These are phyloP conservation scores for Panzeria rudis DNA, from an alignment of 2,888 invertebrate species.

Conservation along the genomic window DNA sequence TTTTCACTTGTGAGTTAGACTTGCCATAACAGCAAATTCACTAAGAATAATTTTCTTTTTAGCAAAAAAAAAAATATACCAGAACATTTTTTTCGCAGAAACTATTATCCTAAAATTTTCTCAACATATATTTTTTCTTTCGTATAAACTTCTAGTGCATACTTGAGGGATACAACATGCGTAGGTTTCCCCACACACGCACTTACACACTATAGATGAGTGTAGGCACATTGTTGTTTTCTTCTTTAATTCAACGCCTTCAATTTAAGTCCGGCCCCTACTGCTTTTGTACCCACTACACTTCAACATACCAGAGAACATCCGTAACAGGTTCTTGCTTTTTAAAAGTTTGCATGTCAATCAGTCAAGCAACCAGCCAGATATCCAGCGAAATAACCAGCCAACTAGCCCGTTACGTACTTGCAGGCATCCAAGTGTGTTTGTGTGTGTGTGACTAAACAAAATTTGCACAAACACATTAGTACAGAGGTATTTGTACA, in stretches of 20 bases:
- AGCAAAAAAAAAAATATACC: neutral
- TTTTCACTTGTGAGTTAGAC: neutral
- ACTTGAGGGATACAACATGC: slow-evolving; percentile 57
- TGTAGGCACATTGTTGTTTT: slow-evolving; percentile 42
- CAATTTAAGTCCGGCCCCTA: slow-evolving; percentile 71
- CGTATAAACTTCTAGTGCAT: neutral
- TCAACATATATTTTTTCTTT: slow-evolving; percentile 9
- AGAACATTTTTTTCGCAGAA: neutral
- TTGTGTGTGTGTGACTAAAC: slow-evolving; percentile 12
- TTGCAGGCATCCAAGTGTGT: neutral
- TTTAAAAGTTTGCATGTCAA: slow-evolving; percentile 69
- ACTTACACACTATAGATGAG: neutral
- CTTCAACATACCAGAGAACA: slow-evolving; percentile 3
- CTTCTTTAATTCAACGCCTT: slow-evolving; percentile 72
- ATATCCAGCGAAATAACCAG: slow-evolving; percentile 53
- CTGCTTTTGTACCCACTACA: slow-evolving; percentile 55
- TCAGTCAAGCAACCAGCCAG: slow-evolving; percentile 61
- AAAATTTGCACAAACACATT: slow-evolving; percentile 9
- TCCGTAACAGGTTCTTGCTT: slow-evolving; percentile 68
- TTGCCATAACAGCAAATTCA: neutral
- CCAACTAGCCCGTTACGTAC: slow-evolving; percentile 44
- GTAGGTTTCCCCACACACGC: slow-evolving; percentile 61
- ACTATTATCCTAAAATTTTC: neutral
- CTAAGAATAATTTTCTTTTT: neutral
- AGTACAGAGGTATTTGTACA: neutral